Percentiles rank a stretch among this genome's conserved stretches.
Evolutionary conservation across 1,140 invertebrate species (phyloP).

Genomic region (Acyrthosiphon pisum): DNA sequence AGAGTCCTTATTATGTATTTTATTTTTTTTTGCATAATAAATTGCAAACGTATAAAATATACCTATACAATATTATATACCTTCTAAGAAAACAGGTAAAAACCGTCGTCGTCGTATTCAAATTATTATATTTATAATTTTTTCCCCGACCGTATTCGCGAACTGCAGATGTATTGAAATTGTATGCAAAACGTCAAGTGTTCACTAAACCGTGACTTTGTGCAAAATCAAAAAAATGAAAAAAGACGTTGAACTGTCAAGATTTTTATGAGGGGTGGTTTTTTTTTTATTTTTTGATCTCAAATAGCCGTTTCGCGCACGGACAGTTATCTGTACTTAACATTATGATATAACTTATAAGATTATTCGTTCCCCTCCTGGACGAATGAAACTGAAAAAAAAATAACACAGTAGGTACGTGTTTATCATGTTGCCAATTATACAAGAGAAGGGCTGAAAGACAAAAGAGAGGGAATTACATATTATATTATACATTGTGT

Average conservation of each 20-base stretch:
- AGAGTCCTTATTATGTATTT: constrained; percentile 35
- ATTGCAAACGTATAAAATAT: constrained; percentile 32
- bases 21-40: constrained; percentile 50
- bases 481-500: neutral
- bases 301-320: constrained; percentile 30
- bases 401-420: constrained; percentile 38
- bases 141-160: neutral
- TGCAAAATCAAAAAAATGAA: constrained; percentile 39
- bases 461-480: constrained; percentile 33
- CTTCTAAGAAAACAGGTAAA: constrained; percentile 54
- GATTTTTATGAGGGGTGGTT: constrained; percentile 33
- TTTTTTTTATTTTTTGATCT: neutral
- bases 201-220: constrained; percentile 53
- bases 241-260: constrained; percentile 57
- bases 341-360: neutral
- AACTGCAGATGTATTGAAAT: constrained; percentile 50
- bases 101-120: constrained; percentile 45
- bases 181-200: constrained; percentile 56
- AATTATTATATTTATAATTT: constrained; percentile 24
- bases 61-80: neutral
- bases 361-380: constrained; percentile 22
- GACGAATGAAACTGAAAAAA: neutral
- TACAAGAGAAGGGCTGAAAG: constrained; percentile 34
- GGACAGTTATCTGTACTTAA: constrained; percentile 39
- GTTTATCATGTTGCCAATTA: constrained; percentile 56